A percentile compares a stretch with the other conserved stretches of the same genome.
Evolutionary conservation across 2,888 invertebrate species (phyloP).

Genomic region (Serripes groenlandicus): DNA sequence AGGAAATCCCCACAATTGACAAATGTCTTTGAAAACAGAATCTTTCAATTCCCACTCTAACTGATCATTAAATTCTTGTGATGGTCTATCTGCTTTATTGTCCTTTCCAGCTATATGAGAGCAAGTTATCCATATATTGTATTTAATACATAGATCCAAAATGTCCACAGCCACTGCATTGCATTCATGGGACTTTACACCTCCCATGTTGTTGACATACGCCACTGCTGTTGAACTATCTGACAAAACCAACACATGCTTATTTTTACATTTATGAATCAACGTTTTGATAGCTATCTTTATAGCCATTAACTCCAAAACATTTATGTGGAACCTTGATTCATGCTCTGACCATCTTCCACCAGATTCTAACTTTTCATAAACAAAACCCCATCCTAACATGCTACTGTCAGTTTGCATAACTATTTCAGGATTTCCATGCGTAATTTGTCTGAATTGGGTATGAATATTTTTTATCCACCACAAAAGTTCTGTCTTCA

Average conservation of each 20-base stretch:
- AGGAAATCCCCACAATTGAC: background rate
- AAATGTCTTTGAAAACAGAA: constrained; percentile 21
- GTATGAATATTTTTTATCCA: constrained; percentile 41
- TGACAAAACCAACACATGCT: constrained; percentile 42
- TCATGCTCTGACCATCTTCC: constrained; percentile 48
- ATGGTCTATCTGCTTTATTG: constrained; percentile 43
- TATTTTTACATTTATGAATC: background rate
- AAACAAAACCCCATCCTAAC: constrained; percentile 36
- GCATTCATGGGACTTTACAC: constrained; percentile 37
- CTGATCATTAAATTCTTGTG: constrained; percentile 41
- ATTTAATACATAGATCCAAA: constrained; percentile 39
- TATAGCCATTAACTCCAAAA: constrained; percentile 52
- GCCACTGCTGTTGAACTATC: constrained; percentile 48
- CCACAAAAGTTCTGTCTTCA: constrained; percentile 40
- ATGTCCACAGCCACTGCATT: constrained; percentile 29
- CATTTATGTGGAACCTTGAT: constrained; percentile 56
- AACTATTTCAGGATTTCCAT: constrained; percentile 25
- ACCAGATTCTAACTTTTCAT: constrained; percentile 2
- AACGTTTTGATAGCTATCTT: constrained; percentile 49
- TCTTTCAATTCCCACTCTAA: constrained; percentile 52
- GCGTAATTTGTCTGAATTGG: constrained; percentile 21
- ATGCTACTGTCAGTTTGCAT: constrained; percentile 41
- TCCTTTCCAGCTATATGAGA: constrained; percentile 39
- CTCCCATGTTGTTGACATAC: constrained; percentile 53
- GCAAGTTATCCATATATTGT: constrained; percentile 45